These are phyloP conservation scores for Helicolenus hilgendorfi DNA, from an alignment of 2,797 vertebrate species.

Conservation along the genomic window DNA sequence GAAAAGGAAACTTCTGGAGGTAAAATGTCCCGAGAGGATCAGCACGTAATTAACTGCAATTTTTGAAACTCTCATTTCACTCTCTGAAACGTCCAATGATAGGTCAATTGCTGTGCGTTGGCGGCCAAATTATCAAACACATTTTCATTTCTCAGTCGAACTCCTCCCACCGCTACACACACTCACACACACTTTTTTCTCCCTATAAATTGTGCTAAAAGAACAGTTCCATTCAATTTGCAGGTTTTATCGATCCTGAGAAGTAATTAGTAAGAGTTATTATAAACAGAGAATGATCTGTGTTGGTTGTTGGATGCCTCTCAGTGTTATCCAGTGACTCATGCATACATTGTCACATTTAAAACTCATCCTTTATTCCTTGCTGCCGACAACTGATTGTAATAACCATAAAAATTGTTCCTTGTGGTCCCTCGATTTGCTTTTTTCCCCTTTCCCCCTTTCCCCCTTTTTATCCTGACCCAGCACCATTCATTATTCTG, in stretches of 20 bases:
- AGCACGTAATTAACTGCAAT: slow-evolving; percentile 39
- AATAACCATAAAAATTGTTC: slow-evolving; percentile 67
- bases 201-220: slow-evolving; percentile 58
- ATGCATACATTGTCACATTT: slow-evolving; percentile 35
- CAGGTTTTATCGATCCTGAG: slow-evolving; percentile 65
- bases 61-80: slow-evolving; percentile 16
- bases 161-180: neutral
- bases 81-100: slow-evolving; percentile 5
- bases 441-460: slow-evolving; percentile 3
- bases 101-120: slow-evolving; percentile 42
- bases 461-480: slow-evolving; percentile 43
- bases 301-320: slow-evolving; percentile 35
- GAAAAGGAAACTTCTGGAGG: slow-evolving; percentile 32
- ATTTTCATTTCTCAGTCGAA: slow-evolving; percentile 48
- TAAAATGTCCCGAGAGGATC: slow-evolving; percentile 24
- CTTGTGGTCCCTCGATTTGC: slow-evolving; percentile 45
- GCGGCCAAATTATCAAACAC: slow-evolving; percentile 48
- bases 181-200: neutral
- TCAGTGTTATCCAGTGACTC: slow-evolving; percentile 43
- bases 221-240: slow-evolving; percentile 62
- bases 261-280: slow-evolving; percentile 78
- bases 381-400: slow-evolving; percentile 49
- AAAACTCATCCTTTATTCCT: slow-evolving; percentile 44
- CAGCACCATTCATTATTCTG: slow-evolving; percentile 71
- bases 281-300: slow-evolving; percentile 73